These are phyloP conservation scores for Lathronympha strigana DNA, from an alignment of 2,888 invertebrate genomes.

Conservation along the genomic window DNA sequence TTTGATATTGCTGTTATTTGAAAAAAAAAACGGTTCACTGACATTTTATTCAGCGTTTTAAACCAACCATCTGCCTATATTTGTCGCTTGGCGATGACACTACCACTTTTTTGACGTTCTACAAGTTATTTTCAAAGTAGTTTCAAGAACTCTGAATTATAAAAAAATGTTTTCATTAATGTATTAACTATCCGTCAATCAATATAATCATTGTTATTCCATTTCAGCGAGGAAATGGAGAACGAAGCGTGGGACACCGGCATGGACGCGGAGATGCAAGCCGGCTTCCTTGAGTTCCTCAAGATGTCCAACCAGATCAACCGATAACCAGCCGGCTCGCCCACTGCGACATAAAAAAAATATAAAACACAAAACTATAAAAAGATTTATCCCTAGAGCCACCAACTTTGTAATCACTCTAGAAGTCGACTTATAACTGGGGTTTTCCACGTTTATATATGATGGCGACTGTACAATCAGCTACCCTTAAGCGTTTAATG, in stretches of 20 bases:
- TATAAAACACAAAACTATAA: slow-evolving; percentile 73
- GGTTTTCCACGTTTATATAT: not conserved
- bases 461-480: too few relatives aligned
- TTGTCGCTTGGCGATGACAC: too few relatives aligned
- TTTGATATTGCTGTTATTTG: too few relatives aligned
- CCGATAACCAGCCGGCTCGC: too few relatives aligned
- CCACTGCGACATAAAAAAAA: slow-evolving; percentile 72
- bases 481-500: too few relatives aligned
- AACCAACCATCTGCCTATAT: too few relatives aligned
- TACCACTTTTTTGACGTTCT: too few relatives aligned
- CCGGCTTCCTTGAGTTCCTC: slow-evolving; percentile 80
- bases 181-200: not conserved
- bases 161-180: too few relatives aligned
- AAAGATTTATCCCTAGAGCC: slow-evolving; percentile 66
- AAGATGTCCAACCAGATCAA: slow-evolving; percentile 82
- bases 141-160: too few relatives aligned
- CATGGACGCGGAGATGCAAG: slow-evolving; percentile 82
- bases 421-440: slow-evolving; percentile 36
- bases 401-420: slow-evolving; percentile 55
- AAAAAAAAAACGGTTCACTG: too few relatives aligned
- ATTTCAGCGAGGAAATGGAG: slow-evolving; percentile 75
- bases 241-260: slow-evolving; percentile 81
- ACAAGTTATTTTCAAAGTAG: too few relatives aligned
- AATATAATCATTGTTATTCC: not conserved
- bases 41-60: too few relatives aligned